Evolutionary conservation across 2,113 vertebrate species (phyloP).

Genomic region (Megalops atlanticus): DNA sequence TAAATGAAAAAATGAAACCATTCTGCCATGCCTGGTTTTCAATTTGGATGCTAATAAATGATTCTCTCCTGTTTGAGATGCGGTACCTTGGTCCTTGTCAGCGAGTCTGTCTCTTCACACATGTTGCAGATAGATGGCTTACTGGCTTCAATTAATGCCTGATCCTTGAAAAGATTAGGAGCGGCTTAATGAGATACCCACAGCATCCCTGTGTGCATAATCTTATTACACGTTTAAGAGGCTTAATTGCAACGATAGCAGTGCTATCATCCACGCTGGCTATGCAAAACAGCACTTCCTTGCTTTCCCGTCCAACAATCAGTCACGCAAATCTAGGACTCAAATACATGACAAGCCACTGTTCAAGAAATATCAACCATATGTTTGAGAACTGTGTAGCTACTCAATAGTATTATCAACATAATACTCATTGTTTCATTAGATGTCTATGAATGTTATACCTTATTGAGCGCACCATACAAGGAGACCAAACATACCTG

Average conservation of each 20-base stretch:
- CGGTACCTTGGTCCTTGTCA: conserved; percentile 74
- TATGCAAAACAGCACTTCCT: not conserved
- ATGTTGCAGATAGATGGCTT: conserved; percentile 70
- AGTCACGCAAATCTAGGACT: not conserved
- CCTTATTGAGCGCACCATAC: not conserved
- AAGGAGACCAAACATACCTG: conserved; percentile 53
- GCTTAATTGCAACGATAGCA: not conserved
- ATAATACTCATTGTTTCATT: too few relatives aligned
- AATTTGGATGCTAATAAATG: not conserved
- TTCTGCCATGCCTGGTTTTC: not conserved
- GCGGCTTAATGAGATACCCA: not conserved
- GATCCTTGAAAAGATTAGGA: conserved; percentile 61
- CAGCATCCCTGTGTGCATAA: not conserved
- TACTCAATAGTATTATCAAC: not conserved
- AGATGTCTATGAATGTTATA: not conserved
- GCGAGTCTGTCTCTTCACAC: conserved; percentile 73
- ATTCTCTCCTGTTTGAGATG: not conserved
- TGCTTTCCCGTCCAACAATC: too few relatives aligned
- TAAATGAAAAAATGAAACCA: too few relatives aligned
- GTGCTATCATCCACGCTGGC: not conserved
- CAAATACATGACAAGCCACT: not conserved
- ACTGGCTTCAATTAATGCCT: conserved; percentile 47
- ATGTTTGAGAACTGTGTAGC: not conserved
- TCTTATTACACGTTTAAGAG: not conserved
- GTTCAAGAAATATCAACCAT: not conserved